Evolutionary conservation across 2,797 vertebrate species (phyloP).

Genomic region (Sarcoramphus papa): DNA sequence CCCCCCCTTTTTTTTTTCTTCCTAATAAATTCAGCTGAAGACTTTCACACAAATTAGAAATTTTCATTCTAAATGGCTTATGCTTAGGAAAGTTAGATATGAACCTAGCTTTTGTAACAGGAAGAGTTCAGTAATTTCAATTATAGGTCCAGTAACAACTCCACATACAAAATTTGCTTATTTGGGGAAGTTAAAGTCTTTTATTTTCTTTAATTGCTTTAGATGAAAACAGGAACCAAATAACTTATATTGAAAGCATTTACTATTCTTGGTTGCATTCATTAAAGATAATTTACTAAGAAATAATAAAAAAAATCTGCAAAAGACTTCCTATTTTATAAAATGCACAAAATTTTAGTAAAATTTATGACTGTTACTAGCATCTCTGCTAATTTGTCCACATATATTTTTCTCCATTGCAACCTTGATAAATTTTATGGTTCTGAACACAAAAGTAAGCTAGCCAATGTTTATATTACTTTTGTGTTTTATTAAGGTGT

Average conservation of each 20-base stretch:
- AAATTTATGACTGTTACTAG: not conserved
- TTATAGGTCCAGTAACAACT: not conserved
- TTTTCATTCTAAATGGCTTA: not conserved
- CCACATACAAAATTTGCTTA: not conserved
- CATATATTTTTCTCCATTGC: not conserved
- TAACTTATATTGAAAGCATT: not conserved
- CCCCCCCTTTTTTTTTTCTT: rapidly evolving
- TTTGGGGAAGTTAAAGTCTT: not conserved
- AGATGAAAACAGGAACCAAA: not conserved
- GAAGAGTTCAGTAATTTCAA: not conserved
- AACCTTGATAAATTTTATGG: not conserved
- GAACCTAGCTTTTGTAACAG: not conserved
- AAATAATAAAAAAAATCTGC: not conserved
- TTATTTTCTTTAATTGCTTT: not conserved
- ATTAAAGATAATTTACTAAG: not conserved
- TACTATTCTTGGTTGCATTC: not conserved
- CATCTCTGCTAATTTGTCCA: not conserved
- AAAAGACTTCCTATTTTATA: not conserved
- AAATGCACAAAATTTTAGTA: not conserved
- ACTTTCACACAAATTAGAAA: not conserved
- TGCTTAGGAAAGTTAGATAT: not conserved
- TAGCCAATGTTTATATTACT: not conserved
- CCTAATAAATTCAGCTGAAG: not conserved
- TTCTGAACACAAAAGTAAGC: not conserved
- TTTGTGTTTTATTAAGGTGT: not conserved